Evolutionary conservation across 2,888 invertebrate genomes (phyloP), one percentile per base, ranked within the genome.

Genomic region (Tenthredo notha): DNA sequence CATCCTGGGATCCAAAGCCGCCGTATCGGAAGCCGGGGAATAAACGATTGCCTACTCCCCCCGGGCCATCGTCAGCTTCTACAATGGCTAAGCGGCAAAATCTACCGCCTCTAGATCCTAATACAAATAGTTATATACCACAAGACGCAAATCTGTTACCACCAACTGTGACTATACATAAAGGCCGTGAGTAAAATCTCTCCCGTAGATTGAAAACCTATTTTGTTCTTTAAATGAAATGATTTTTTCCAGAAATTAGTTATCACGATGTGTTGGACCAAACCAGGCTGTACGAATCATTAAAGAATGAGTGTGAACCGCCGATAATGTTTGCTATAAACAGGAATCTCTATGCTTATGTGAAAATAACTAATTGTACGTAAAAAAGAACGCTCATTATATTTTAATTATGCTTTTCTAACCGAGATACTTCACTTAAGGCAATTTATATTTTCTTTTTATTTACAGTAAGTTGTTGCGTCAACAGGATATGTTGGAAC

Each of bases 351-450:
- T 95, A 95, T 91, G 96, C 97, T 15, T 95, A 95, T 87, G 96
- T 97, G 18, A 97, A 97, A 94, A 95, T 97, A 88, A 94, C 97
- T 67, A 95, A 96, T 91, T 95, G 97, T 97, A 94, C 96, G 97
- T 96, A 87, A 54, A 54, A 6, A 5, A 78, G 54, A 7, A 33
- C 47, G 15, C 25, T 70, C n/a, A 80, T 7, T 65, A 65, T 33
- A 58, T 85, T 40, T 50, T n/a, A 21, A n/a, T 21, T 7, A 61
- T 43, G 9, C 15, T 9, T 6, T 2, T 77, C 7, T 47, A 15
- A 5, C 54, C 1, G 33, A 21, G 15, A 43, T 75, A 25, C 15
- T 15, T 75, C 9, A 33, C 61, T 58, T 21, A 40, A 37, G 6
- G 40, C 40, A 61, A 40, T 10, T 61, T 29, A 50, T 47, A 10